phyloP scores from a whole-genome alignment of 2,113 vertebrate genomes.

The Pachypanchax playfairii region DNA sequence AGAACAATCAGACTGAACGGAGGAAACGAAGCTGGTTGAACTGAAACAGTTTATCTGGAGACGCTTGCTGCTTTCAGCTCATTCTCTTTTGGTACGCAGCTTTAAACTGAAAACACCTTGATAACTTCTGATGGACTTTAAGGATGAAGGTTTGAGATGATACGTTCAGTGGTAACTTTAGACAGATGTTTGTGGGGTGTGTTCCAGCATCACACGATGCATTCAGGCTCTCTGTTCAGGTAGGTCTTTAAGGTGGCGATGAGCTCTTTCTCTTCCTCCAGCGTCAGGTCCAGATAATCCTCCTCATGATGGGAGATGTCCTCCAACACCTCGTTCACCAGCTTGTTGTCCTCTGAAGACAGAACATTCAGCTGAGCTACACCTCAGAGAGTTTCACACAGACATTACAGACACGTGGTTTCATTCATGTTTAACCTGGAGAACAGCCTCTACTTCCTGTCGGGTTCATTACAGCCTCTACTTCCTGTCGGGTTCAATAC shows the following conservation, averaged over 20 bases:
- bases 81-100: background rate
- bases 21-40: background rate
- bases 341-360: slow-evolving; percentile 82
- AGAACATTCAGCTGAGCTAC: background rate
- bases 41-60: no score
- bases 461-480: no score
- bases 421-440: no score
- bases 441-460: no score
- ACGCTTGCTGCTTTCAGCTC: no score
- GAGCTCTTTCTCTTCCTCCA: slow-evolving; percentile 90
- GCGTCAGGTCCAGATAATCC: slow-evolving; percentile 93
- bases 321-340: slow-evolving; percentile 90
- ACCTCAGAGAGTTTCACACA: background rate
- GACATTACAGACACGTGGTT: no score
- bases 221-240: slow-evolving; percentile 43
- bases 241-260: slow-evolving; percentile 84
- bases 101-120: no score
- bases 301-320: slow-evolving; percentile 95
- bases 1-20: background rate
- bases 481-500: no score
- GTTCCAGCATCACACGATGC: slow-evolving; percentile 28
- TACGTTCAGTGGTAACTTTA: no score
- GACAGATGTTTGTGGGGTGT: no score
- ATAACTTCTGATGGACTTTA: no score
- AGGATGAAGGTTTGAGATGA: no score